Evolutionary conservation across 2,797 vertebrate species (phyloP), one percentile per base, ranked within the genome.

Genomic region (Sus cebifrons): DNA sequence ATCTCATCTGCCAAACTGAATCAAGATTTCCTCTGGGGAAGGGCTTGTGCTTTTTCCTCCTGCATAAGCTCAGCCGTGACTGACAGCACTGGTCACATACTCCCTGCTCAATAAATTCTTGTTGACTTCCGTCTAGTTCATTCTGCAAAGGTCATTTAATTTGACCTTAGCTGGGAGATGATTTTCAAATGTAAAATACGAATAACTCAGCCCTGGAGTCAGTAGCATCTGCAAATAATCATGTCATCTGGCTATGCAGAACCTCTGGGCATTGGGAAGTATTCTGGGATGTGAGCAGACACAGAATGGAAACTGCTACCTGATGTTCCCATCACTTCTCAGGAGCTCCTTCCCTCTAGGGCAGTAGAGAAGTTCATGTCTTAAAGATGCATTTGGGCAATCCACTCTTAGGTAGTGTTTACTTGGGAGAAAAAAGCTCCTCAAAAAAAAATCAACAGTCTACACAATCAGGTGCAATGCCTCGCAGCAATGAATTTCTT

Each of bases 181-280:
- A 83, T 87, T 96, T 94, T 91, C 89, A 95, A 96, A 97, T 84
- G 74, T 91, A 89, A 96, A 97, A 86, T 96, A 95, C 83, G 86
- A 96, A 96, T 71, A 92, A 86, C 58, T 96, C 83, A 77, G 91
- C 81, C 84, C 73, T 20, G 25, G 58, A 82, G 60, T 92, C 36
- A 54, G 86, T 25, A 87, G 86, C 67, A 97, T 95, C 93, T 96
- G 75, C 71, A 83, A 92, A 93, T 94, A 96, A 89, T 95, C 82
- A 90, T 96, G 84, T 87, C 93, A 94, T 82, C 74, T 96, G 96
- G 75, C 27, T 87, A 67, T 44, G 49, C 65, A 75, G 79, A 94
- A 95, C 71, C 89, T 96, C 79, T 79, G 81, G 93, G 92, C 64
- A 25, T 4, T 1, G 11, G 15, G 25, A 95, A 60, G 56, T 25